Evolutionary conservation across 2,888 invertebrate species (phyloP).

Genomic region (Dryocosmus kuriphilus): DNA sequence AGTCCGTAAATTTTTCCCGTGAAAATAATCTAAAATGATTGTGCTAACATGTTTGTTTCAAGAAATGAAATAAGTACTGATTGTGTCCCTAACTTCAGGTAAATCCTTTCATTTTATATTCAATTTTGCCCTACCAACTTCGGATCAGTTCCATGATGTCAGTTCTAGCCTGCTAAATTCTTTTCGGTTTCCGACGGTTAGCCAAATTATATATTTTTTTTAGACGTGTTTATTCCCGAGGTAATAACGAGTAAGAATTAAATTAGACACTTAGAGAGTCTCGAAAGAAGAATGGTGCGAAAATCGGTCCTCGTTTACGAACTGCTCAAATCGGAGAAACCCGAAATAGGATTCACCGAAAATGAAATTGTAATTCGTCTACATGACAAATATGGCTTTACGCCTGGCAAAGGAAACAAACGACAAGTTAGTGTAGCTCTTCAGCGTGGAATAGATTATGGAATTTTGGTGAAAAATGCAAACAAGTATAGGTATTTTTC

Average conservation of each 20-base stretch:
- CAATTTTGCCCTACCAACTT: not conserved
- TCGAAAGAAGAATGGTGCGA: constrained; percentile 53
- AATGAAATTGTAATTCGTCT: constrained; percentile 6
- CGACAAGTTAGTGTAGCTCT: constrained; percentile 66
- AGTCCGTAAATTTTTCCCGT: too few species aligned
- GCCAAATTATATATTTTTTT: not conserved
- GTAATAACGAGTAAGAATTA: constrained; percentile 11
- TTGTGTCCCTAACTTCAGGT: not conserved
- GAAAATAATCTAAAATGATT: too few species aligned
- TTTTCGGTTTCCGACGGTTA: not conserved
- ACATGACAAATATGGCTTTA: constrained; percentile 55
- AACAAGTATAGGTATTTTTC: constrained; percentile 66
- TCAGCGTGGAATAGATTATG: constrained; percentile 68
- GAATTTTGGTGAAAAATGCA: constrained; percentile 64
- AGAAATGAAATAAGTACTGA: too few species aligned
- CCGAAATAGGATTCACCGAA: constrained; percentile 44
- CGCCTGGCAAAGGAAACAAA: constrained; percentile 58
- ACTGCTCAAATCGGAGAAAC: constrained; percentile 60
- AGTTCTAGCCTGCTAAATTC: not conserved
- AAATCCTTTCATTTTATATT: not conserved
- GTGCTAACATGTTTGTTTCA: too few species aligned
- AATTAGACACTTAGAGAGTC: constrained; percentile 20
- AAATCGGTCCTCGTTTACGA: constrained; percentile 65
- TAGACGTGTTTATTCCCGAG: not conserved
- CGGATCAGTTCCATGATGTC: not conserved